A percentile compares a stretch with the other conserved stretches of the same genome.
Conservation (phyloP, 1,140 invertebrate genomes). For the Megalonaias nervosa region DNA sequence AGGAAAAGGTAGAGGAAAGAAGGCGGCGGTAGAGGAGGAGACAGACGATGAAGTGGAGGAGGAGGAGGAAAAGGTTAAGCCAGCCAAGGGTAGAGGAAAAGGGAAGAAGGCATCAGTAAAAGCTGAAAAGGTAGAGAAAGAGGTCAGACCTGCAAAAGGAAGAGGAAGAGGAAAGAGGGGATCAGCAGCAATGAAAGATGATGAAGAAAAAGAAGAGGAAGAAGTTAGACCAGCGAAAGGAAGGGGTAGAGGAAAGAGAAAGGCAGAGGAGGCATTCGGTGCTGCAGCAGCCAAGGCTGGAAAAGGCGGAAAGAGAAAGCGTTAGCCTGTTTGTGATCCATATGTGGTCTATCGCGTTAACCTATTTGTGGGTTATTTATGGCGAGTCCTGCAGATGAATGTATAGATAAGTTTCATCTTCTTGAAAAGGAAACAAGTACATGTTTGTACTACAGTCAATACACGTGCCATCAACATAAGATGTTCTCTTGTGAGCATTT, state of each 20-base stretch:
- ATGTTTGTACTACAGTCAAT: too few relatives aligned
- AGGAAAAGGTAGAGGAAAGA: too few relatives aligned
- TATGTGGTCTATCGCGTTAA: too few relatives aligned
- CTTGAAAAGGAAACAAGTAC: too few relatives aligned
- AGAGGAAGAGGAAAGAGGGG: neutral
- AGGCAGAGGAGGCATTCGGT: neutral
- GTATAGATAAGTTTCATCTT: too few relatives aligned
- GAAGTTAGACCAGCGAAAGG: neutral
- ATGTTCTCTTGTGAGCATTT: too few relatives aligned
- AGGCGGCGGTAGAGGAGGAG: too few relatives aligned
- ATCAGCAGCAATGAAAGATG: neutral
- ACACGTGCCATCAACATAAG: too few relatives aligned
- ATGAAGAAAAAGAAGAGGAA: constrained; percentile 4
- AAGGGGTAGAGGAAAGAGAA: constrained; percentile 7
- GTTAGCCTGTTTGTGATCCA: neutral
- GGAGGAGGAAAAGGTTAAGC: constrained; percentile 11
- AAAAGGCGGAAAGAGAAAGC: neutral
- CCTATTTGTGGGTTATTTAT: too few relatives aligned
- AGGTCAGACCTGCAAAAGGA: neutral
- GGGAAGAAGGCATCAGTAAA: constrained; percentile 25
- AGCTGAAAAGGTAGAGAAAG: constrained; percentile 11
- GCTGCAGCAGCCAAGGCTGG: neutral
- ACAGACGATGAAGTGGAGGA: constrained; percentile 31
- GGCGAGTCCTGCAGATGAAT: too few relatives aligned
- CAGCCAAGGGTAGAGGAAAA: constrained; percentile 5